phyloP scores from a whole-genome alignment of 2,888 invertebrate genomes.

The Nebria brevicollis region DNA sequence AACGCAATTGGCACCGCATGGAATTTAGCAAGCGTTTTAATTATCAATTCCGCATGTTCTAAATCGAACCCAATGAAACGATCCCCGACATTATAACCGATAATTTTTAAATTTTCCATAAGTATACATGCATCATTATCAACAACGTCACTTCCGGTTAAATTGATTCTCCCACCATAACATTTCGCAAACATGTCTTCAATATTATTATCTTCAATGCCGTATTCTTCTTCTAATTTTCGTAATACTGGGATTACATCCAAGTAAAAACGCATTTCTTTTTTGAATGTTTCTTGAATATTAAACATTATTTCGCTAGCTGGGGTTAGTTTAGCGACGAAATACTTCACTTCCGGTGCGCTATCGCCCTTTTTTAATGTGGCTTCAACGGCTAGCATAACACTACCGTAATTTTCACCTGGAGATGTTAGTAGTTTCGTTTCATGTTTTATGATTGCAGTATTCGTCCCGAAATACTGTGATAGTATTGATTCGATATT shows the following conservation, averaged over 20 bases:
- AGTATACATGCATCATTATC: conserved; percentile 66
- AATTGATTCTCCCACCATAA: conserved; percentile 63
- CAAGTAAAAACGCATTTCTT: conserved; percentile 66
- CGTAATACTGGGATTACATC: conserved; percentile 62
- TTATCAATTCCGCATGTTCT: conserved; percentile 62
- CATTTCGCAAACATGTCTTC: conserved; percentile 63
- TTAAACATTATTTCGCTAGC: conserved; percentile 67
- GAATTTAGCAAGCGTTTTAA: conserved; percentile 66
- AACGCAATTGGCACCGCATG: conserved; percentile 70
- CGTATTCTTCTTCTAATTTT: conserved; percentile 61
- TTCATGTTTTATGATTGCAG: conserved; percentile 60
- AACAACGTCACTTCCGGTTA: conserved; percentile 55
- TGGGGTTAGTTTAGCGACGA: conserved; percentile 70
- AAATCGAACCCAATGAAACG: conserved; percentile 66
- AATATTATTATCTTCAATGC: conserved; percentile 56
- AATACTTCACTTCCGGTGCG: conserved; percentile 59
- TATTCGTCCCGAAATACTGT: conserved; percentile 53
- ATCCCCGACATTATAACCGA: conserved; percentile 66
- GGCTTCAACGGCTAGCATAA: conserved; percentile 64
- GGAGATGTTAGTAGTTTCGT: conserved; percentile 65
- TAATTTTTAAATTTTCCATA: conserved; percentile 64
- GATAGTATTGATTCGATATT: conserved; percentile 55
- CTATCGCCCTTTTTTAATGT: conserved; percentile 54
- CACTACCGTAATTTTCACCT: conserved; percentile 73
- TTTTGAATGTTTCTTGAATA: conserved; percentile 63